A percentile compares a stretch with the other conserved stretches of the same genome.
These are phyloP conservation scores for Myxocyprinus asiaticus DNA, from an alignment of 2,113 vertebrate genomes.

Conservation along the genomic window DNA sequence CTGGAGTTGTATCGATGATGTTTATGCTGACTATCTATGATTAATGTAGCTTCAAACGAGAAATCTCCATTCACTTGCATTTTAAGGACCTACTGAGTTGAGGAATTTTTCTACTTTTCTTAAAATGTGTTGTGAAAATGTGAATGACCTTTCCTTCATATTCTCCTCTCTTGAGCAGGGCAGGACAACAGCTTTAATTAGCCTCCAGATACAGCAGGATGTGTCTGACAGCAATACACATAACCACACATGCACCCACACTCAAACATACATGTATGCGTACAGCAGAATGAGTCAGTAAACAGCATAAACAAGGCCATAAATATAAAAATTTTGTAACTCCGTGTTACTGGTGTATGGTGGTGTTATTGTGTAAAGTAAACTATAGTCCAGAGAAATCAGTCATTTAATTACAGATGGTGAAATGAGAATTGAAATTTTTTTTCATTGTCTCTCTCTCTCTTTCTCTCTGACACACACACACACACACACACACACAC, in stretches of 20 bases:
- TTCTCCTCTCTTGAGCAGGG: slow-evolving; percentile 33
- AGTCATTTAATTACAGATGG: slow-evolving; percentile 34
- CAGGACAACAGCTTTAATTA: slow-evolving; percentile 51
- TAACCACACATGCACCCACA: too few species aligned
- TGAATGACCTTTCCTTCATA: slow-evolving; percentile 49
- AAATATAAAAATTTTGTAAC: slow-evolving; percentile 15
- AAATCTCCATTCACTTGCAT: too few species aligned
- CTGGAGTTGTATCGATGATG: too few species aligned
- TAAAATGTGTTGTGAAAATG: too few species aligned
- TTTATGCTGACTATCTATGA: too few species aligned
- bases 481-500: too few species aligned
- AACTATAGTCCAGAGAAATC: slow-evolving; percentile 2
- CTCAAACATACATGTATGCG: slow-evolving; percentile 1
- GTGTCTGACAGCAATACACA: not conserved
- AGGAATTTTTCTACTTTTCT: too few species aligned
- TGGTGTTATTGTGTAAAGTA: slow-evolving; percentile 12
- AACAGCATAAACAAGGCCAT: slow-evolving; percentile 17
- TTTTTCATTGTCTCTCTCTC: not conserved
- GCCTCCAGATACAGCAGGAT: slow-evolving; percentile 37
- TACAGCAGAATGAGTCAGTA: not conserved
- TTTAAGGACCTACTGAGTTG: too few species aligned
- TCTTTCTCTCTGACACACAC: not conserved
- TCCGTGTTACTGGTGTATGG: slow-evolving; percentile 17
- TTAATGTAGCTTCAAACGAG: too few species aligned
- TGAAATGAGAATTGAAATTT: not conserved